These are phyloP conservation scores for Aradophagus sp. DNA, from an alignment of 1,140 invertebrate genomes.

Conservation along the genomic window DNA sequence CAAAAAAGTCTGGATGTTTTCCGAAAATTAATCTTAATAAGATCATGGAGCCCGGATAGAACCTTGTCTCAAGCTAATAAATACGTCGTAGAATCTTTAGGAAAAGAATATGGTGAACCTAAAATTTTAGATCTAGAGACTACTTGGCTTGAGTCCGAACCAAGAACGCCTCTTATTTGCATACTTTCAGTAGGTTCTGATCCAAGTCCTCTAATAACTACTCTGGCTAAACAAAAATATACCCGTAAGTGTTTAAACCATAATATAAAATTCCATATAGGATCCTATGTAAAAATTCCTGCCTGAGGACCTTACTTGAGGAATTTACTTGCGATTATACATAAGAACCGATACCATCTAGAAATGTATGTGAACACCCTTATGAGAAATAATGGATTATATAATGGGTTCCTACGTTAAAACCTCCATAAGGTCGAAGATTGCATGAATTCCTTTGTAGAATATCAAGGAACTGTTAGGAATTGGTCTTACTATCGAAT, in stretches of 20 bases:
- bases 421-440: no score
- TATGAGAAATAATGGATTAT: no score
- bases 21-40: conserved; percentile 89
- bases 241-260: conserved; percentile 88
- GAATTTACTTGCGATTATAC: no score
- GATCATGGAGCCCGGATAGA: conserved; percentile 96
- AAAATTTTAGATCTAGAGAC: conserved; percentile 93
- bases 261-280: no score
- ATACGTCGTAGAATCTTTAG: conserved; percentile 93
- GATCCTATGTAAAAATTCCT: no score
- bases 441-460: no score
- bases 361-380: no score
- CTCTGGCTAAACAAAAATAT: conserved; percentile 89
- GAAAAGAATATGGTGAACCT: conserved; percentile 92
- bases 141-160: conserved; percentile 92
- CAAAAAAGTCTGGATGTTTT: conserved; percentile 92
- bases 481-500: no score
- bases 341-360: no score
- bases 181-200: conserved; percentile 96
- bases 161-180: conserved; percentile 91
- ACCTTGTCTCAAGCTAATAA: conserved; percentile 94
- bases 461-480: no score
- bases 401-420: no score
- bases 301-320: no score
- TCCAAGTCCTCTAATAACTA: conserved; percentile 93